phyloP scores from a whole-genome alignment of 2,113 vertebrate genomes.

The Dipodomys ordii region DNA sequence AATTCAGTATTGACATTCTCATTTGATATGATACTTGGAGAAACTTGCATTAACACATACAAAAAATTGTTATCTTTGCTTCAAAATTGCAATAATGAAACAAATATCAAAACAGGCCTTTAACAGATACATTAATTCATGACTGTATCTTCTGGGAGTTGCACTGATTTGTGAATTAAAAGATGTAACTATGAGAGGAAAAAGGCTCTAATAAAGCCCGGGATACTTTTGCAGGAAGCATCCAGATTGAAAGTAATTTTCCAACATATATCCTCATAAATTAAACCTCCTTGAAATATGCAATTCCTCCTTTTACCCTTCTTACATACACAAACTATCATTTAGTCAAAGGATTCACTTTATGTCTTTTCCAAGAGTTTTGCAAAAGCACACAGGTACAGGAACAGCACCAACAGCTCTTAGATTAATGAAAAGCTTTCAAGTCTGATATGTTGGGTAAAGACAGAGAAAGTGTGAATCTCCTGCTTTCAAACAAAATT shows the following conservation, averaged over 20 bases:
- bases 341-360: not conserved
- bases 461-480: conserved; percentile 22
- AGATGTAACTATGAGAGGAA: not conserved
- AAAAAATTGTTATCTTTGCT: not conserved
- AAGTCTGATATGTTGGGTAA: not conserved
- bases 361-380: not conserved
- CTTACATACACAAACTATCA: not conserved
- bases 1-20: not conserved
- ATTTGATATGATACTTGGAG: not conserved
- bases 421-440: not conserved
- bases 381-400: not conserved
- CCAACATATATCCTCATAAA: not conserved
- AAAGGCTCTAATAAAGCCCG: not conserved
- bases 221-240: not conserved
- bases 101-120: not conserved
- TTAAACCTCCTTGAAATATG: not conserved
- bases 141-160: not conserved
- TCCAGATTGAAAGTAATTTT: not conserved
- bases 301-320: accelerated
- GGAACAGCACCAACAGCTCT: not conserved
- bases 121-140: not conserved
- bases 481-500: not conserved
- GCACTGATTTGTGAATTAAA: not conserved
- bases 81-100: not conserved
- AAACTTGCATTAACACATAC: not conserved